Conservation (phyloP, 2,113 vertebrate genomes). For the Amblyopsis rosae region DNA sequence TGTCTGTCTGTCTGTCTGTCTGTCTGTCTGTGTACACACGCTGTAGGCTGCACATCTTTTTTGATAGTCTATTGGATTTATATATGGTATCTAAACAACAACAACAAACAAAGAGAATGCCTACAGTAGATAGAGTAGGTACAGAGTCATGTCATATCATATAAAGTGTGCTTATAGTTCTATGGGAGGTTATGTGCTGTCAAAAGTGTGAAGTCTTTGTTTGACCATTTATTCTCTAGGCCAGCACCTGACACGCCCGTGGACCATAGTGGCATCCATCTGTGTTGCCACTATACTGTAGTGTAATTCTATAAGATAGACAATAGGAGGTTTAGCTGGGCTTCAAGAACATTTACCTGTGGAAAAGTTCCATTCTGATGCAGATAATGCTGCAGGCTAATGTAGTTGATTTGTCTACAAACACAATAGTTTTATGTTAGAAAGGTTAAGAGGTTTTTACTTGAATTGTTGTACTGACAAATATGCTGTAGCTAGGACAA, state of each 20-base stretch:
- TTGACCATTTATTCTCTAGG: constrained; percentile 21
- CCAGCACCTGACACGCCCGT: constrained; percentile 14
- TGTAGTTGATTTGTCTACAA: no score
- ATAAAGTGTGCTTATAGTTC: neutral
- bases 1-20: neutral
- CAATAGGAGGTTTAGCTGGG: no score
- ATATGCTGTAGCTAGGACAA: no score
- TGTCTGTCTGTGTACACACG: neutral
- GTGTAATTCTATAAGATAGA: no score
- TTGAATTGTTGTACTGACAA: no score
- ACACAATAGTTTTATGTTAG: no score
- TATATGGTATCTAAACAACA: no score
- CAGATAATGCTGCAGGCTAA: no score
- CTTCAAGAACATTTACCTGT: no score
- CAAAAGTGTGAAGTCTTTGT: constrained; percentile 47
- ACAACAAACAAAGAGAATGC: neutral
- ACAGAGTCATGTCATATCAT: constrained; percentile 8
- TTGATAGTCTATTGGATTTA: no score
- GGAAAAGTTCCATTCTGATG: no score
- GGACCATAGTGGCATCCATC: neutral
- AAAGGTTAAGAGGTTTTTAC: no score
- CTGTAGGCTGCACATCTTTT: neutral
- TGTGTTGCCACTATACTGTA: neutral
- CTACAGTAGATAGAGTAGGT: neutral
- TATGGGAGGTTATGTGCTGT: constrained; percentile 47